Evolutionary conservation across 2,797 vertebrate genomes (phyloP).

Genomic region (Liparis tanakae): DNA sequence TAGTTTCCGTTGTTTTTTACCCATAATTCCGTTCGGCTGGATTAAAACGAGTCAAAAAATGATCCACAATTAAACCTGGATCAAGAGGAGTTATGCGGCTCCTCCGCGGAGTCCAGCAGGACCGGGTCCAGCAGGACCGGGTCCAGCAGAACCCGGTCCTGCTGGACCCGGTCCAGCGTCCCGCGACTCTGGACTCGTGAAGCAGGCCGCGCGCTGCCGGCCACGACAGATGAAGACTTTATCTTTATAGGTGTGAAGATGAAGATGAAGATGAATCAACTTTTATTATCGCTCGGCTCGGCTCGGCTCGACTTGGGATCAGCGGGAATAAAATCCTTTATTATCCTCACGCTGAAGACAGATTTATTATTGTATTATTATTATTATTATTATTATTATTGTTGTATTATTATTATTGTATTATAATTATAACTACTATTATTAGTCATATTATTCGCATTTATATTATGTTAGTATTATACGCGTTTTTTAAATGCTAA

Average conservation of each 20-base stretch:
- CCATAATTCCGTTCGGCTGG: background rate
- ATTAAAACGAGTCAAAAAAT: background rate
- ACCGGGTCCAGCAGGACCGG: too few species aligned
- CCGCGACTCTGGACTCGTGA: too few species aligned
- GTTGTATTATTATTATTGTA: too few species aligned
- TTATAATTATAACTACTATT: background rate
- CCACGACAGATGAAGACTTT: too few species aligned
- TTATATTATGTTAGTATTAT: background rate
- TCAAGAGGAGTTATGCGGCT: too few species aligned
- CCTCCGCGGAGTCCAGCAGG: too few species aligned
- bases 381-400: background rate
- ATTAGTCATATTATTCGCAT: background rate
- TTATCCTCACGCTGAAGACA: background rate
- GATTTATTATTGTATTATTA: background rate
- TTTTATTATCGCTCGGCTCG: background rate
- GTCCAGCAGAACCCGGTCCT: too few species aligned
- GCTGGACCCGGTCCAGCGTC: too few species aligned
- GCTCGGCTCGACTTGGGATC: background rate
- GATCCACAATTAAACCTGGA: background rate
- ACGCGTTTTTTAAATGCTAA: background rate
- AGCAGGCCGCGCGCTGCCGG: too few species aligned
- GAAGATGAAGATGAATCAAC: background rate
- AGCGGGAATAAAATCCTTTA: background rate
- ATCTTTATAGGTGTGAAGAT: too few species aligned
- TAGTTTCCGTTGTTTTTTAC: background rate